Conservation (phyloP, 2,113 vertebrate species). For the Rhinolophus sinicus region DNA sequence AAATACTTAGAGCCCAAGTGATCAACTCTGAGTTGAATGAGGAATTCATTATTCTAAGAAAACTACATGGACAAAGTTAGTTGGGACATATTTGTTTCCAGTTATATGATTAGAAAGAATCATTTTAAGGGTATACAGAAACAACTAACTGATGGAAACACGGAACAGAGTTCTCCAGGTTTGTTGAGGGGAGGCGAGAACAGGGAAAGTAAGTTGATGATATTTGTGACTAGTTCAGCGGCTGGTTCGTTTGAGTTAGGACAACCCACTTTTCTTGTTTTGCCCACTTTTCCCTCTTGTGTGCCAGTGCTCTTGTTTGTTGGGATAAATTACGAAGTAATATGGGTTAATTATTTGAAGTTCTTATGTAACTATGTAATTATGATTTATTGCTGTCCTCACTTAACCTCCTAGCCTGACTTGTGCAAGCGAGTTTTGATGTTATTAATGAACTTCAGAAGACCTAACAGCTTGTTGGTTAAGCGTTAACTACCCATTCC, state of each 20-base stretch:
- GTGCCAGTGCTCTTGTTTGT: background rate
- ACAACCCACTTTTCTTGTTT: background rate
- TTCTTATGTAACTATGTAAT: constrained; percentile 53
- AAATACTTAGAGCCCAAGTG: background rate
- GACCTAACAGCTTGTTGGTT: background rate
- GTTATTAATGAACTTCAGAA: background rate
- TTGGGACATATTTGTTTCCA: background rate
- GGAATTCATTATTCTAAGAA: background rate
- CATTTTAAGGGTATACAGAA: background rate
- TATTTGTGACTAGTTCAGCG: background rate
- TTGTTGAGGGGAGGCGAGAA: background rate
- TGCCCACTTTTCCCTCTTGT: background rate
- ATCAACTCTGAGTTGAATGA: background rate
- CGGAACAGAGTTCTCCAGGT: background rate
- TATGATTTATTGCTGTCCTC: constrained; percentile 36
- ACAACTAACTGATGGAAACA: background rate
- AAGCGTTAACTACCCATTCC: background rate
- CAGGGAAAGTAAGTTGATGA: background rate
- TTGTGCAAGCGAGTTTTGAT: background rate
- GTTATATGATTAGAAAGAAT: background rate
- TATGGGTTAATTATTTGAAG: constrained; percentile 24
- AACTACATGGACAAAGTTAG: background rate
- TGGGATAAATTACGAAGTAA: background rate
- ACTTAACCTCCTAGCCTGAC: constrained; percentile 25
- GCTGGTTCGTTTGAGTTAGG: background rate